Evolutionary conservation across 1,140 invertebrate species (phyloP).

Genomic region (Drosophila aff.): DNA sequence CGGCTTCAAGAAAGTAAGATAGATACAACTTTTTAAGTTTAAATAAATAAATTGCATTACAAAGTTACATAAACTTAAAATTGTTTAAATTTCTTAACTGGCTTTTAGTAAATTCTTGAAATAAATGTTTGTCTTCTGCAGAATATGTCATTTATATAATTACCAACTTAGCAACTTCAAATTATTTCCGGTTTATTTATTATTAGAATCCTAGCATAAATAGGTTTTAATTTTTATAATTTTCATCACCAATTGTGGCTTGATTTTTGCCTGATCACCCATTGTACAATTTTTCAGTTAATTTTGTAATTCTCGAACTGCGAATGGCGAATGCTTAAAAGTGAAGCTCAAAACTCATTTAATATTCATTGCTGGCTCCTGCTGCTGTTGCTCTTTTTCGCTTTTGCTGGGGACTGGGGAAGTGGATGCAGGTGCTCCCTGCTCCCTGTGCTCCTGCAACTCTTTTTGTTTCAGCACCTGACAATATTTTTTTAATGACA

Average conservation of each 20-base stretch:
- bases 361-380: slow-evolving; percentile 65
- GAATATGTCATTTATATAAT: background rate
- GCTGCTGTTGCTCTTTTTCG: slow-evolving; percentile 34
- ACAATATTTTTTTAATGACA: slow-evolving; percentile 80
- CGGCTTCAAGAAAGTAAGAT: background rate
- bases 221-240: no score
- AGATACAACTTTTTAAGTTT: no score
- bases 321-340: slow-evolving; percentile 51
- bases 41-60: no score
- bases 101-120: background rate
- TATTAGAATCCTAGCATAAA: background rate
- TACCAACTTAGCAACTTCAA: background rate
- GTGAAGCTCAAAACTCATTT: slow-evolving; percentile 60
- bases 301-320: slow-evolving; percentile 53
- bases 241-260: background rate
- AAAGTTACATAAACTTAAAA: background rate
- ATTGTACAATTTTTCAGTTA: slow-evolving; percentile 34
- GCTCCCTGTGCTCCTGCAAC: slow-evolving; percentile 26
- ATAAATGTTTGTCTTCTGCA: background rate
- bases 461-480: slow-evolving; percentile 73
- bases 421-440: slow-evolving; percentile 51
- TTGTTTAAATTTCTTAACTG: background rate
- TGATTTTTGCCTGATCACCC: background rate
- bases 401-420: background rate
- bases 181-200: background rate